Evolutionary conservation across 1,140 invertebrate species (phyloP), one percentile per base, ranked within the genome.

Genomic region (Conus betulinus): DNA sequence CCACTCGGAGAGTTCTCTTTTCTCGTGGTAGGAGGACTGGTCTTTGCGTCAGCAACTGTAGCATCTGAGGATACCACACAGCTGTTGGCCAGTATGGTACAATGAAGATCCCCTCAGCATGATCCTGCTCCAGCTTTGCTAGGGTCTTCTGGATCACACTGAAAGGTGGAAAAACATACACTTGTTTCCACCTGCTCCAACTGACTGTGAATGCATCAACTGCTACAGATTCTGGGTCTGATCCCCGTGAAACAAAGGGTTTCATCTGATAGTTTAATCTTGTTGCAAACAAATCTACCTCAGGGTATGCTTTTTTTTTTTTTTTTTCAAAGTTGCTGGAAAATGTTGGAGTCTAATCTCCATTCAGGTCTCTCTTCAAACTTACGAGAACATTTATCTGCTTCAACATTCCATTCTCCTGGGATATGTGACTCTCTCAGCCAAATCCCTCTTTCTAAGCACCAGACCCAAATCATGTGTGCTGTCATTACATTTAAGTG

Each of bases 21-120:
- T 5, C 76, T 51, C 39, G 1, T 79, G 76, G 76, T 13, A 79
- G 76, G 11, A 79, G 76, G 11, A 79, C n/a, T 13, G 76, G 76
- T 11, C 25, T 25, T 79, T 25, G 11, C n/a, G 39, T 79, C 76
- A 79, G 76, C 4, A 51, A 13, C 39, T 79, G 15, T 25, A 79
- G n/a, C 76, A 79, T 79, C 76, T 79, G 76, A 13, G 76, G 76
- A 25, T 79, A 79, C 76, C 76, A 79, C n/a, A 79, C 76, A 11
- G 76, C 76, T 25, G 5, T 79, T 13, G 76, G 76, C 5, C 76
- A 79, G 11, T 79, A 20, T 79, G 5, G 76, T 15, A 25, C n/a
- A 79, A 25, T 79, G 15, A 79, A 25, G n/a, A 79, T n/a, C n/a
- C n/a, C 76, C 25, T 39, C n/a, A n/a, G n/a, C n/a, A n/a, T n/a